Base-by-base conservation (phyloP, 2,113 vertebrate species). In the Rhizomys pruinosus region DNA sequence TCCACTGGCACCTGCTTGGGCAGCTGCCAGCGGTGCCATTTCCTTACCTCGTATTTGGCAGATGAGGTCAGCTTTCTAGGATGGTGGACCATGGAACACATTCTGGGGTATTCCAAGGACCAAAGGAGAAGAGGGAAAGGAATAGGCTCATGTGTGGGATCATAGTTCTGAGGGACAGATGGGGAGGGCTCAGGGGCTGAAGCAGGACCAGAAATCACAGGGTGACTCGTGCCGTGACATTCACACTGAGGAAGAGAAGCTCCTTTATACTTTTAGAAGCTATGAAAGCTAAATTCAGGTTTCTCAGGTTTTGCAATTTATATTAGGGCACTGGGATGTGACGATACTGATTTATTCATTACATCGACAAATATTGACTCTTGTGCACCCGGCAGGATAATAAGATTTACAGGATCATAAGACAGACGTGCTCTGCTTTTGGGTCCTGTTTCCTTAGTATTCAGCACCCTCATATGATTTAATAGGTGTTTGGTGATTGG, bases 271-370 rank as follows among this genome's bases (percentile, higher is more conserved):
- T 0, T 6, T 27, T n/a, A 86, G 88, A 29, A 63, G n/a, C 44
- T 0, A 0, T 4, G 20, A 72, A 32, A 85, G 64, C 63, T 29
- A 16, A 1, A 12, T 2, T 0, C 19, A 37, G 7, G 2, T 47
- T 64, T 59, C 44, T 42, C 37, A 32, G 29, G 11, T 15, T 64
- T 16, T 32, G 42, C 37, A 61, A 66, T 47, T 69, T 77, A 20
- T 19, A 32, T 47, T 34, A 76, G 74, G 17, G 27, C 77, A 22
- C 34, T 42, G 17, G 80, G 55, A 39, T 61, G 74, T 39, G 12
- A 64, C 3, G 84, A 37, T 29, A 29, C 17, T 52, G 84, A 34
- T 5, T 10, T 63, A 66, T 71, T 85, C 61, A 71, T 42, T 71
- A 71, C 84, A 25, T 42, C 37, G 10, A 77, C 68, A 80, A 55